Evolutionary conservation across 2,797 vertebrate species (phyloP).

Genomic region (Leptoclinus maculatus): DNA sequence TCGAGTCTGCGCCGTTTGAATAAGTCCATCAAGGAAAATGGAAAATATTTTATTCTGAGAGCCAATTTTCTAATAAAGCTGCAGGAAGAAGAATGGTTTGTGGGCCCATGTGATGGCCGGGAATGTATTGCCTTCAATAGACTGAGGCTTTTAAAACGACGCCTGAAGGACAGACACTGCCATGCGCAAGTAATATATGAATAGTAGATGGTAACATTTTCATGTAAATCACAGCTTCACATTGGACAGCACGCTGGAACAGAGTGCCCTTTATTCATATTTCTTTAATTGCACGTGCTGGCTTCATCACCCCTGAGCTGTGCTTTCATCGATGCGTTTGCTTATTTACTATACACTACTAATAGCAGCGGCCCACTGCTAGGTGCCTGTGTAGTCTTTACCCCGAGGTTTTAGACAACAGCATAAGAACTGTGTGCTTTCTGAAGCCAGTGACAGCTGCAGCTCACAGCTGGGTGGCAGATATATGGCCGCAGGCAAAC

Average conservation of each 20-base stretch:
- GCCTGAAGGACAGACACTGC: background rate
- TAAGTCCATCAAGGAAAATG: conserved; percentile 1
- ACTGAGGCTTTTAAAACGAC: background rate
- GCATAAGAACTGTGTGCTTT: conserved; percentile 51
- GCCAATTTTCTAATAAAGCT: conserved; percentile 15
- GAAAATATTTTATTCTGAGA: background rate
- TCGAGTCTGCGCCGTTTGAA: background rate
- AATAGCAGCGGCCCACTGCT: conserved; percentile 31
- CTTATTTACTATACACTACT: conserved; percentile 54
- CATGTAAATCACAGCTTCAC: conserved; percentile 5
- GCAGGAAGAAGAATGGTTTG: conserved; percentile 7
- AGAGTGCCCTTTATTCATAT: background rate
- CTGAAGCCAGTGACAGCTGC: conserved; percentile 67
- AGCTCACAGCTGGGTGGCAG: conserved; percentile 71
- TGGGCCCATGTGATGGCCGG: background rate
- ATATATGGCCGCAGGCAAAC: conserved; percentile 61
- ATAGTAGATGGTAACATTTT: background rate
- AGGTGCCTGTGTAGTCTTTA: conserved; percentile 42
- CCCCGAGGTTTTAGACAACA: conserved; percentile 56
- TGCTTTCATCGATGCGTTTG: conserved; percentile 26
- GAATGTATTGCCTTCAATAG: conserved; percentile 4
- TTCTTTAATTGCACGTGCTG: background rate
- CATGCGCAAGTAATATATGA: background rate
- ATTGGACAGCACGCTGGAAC: conserved; percentile 1
- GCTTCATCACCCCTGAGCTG: conserved; percentile 28